phyloP scores from a whole-genome alignment of 2,113 vertebrate genomes.

The Brachyhypopomus gauderio region DNA sequence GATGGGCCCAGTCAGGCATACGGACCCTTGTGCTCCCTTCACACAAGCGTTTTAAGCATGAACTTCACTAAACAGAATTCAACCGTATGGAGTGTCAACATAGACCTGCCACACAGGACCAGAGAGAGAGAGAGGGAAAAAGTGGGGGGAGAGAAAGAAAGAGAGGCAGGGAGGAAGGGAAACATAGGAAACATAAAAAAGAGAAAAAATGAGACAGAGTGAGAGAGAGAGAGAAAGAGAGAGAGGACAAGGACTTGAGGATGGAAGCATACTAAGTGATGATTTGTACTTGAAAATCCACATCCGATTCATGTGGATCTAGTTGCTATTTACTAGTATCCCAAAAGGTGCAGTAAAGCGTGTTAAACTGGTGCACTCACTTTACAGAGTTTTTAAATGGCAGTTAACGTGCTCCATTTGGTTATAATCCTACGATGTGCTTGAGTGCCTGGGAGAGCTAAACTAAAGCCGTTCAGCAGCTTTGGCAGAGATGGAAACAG shows the following conservation, averaged over 20 bases:
- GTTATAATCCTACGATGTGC: not conserved
- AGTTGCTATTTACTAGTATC: not conserved
- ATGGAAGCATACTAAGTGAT: constrained; percentile 53
- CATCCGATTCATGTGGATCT: not conserved
- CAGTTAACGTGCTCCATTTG: not conserved
- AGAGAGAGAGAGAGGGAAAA: not conserved
- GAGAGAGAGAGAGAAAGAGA: constrained; percentile 35
- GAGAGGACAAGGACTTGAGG: not conserved
- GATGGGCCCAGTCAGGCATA: constrained; percentile 72
- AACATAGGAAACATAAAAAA: not conserved
- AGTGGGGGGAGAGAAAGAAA: not conserved
- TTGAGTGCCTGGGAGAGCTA: not conserved
- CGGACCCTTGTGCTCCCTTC: constrained; percentile 72
- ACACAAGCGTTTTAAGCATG: constrained; percentile 64
- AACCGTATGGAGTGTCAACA: constrained; percentile 19
- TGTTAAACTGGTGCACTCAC: not conserved
- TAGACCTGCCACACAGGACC: constrained; percentile 42
- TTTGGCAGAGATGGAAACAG: not conserved
- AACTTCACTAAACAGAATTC: constrained; percentile 57
- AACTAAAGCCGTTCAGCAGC: not conserved
- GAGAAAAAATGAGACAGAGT: not conserved
- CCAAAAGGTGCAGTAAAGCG: not conserved
- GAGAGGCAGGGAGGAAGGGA: not conserved
- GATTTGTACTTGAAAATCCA: not conserved
- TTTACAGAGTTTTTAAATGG: constrained; percentile 12